Conservation (phyloP, 1,140 invertebrate species). For the Drosophila burlai region DNA sequence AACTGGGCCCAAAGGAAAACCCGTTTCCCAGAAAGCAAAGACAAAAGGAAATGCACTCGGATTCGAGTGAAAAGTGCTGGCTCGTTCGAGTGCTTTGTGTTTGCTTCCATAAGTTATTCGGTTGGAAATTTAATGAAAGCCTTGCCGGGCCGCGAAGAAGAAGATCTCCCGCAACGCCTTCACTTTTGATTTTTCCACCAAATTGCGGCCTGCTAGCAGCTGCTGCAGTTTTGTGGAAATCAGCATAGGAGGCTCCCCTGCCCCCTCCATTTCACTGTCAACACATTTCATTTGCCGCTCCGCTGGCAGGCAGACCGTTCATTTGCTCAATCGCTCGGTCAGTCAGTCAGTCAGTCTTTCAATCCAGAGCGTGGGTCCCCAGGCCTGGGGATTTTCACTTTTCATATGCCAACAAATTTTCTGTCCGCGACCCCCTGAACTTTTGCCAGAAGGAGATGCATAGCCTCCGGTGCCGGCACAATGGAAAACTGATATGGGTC, state of each 20-base stretch:
- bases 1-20: conserved; percentile 29
- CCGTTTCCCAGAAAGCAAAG: conserved; percentile 56
- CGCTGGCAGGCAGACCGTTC: conserved; percentile 39
- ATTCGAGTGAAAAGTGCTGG: conserved; percentile 38
- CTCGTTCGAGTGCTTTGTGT: conserved; percentile 57
- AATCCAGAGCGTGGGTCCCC: conserved; percentile 42
- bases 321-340: conserved; percentile 55
- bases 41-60: conserved; percentile 48
- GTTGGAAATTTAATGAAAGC: conserved; percentile 69
- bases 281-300: conserved; percentile 68
- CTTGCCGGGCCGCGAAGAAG: conserved; percentile 33
- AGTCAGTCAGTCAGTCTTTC: conserved; percentile 47
- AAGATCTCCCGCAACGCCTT: conserved; percentile 58
- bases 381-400: conserved; percentile 63
- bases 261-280: conserved; percentile 70
- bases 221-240: conserved; percentile 61
- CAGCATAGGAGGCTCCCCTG: conserved; percentile 56
- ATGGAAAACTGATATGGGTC: conserved; percentile 55
- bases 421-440: conserved; percentile 64
- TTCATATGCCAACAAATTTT: conserved; percentile 62
- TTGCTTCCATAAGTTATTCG: conserved; percentile 40
- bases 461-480: conserved; percentile 11
- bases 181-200: conserved; percentile 66
- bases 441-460: conserved; percentile 25
- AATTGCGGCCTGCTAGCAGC: conserved; percentile 66